phyloP scores from a whole-genome alignment of 1,140 invertebrate genomes.

The Antheraea pernyi region DNA sequence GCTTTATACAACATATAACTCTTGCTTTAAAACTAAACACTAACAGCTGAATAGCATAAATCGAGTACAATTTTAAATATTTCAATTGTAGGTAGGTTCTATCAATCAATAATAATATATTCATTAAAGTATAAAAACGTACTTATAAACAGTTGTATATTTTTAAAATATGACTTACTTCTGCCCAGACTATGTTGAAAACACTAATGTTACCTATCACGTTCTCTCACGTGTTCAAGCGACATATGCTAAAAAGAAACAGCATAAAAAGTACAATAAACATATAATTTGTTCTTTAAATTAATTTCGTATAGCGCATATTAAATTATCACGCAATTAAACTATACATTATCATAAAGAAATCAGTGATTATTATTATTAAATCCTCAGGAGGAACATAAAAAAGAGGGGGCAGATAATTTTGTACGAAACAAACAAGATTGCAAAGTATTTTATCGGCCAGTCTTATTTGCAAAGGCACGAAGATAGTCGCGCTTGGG shows the following conservation, averaged over 20 bases:
- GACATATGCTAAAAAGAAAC: background rate
- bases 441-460: conserved; percentile 19
- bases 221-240: background rate
- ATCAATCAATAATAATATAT: too few species aligned
- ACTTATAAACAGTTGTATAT: too few species aligned
- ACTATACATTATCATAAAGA: background rate
- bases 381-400: background rate
- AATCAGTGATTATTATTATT: conserved; percentile 1
- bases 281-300: background rate
- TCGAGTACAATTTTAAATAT: too few species aligned
- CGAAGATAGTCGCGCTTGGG: conserved; percentile 39
- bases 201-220: background rate
- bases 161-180: too few species aligned
- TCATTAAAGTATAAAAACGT: too few species aligned
- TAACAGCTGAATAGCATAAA: too few species aligned
- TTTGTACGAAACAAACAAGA: conserved; percentile 1
- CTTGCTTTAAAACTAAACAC: too few species aligned
- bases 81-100: too few species aligned
- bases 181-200: background rate
- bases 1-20: too few species aligned
- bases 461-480: conserved; percentile 5
- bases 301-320: background rate
- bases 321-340: background rate
- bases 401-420: conserved; percentile 18
- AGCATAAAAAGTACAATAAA: background rate